Percentiles rank a stretch among this genome's conserved stretches.
phyloP scores from a whole-genome alignment of 1,140 invertebrate genomes.

The Philopotamus ludificatus region DNA sequence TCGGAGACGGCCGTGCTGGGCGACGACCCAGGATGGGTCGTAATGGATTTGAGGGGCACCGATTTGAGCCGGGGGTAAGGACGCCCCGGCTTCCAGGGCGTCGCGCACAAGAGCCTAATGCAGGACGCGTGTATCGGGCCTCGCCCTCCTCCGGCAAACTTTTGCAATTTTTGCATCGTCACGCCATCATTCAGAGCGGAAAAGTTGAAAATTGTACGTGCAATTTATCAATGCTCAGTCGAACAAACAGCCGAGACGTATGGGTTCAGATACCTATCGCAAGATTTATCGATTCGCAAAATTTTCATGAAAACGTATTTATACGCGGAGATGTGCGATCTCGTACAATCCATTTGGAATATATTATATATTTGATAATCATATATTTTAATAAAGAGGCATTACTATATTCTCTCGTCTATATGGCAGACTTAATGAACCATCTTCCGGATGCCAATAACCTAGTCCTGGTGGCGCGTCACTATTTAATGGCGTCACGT shows the following conservation, averaged over 20 bases:
- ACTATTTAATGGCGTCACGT: constrained; percentile 26
- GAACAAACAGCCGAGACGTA: too few species aligned
- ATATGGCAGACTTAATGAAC: constrained; percentile 17
- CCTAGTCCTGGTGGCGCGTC: background rate
- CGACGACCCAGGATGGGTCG: too few species aligned
- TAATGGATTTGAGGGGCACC: too few species aligned
- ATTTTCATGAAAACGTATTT: too few species aligned
- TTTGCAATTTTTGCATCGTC: constrained; percentile 16
- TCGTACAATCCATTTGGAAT: too few species aligned
- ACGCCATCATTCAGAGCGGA: constrained; percentile 5
- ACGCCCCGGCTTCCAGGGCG: background rate
- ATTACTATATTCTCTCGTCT: too few species aligned
- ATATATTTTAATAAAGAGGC: too few species aligned
- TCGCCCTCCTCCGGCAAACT: background rate
- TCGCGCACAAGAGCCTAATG: constrained; percentile 1
- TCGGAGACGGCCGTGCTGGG: background rate
- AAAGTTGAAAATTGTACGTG: too few species aligned
- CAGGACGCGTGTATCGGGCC: constrained; percentile 21
- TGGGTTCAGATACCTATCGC: too few species aligned
- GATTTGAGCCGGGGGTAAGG: background rate
- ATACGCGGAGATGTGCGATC: too few species aligned
- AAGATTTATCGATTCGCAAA: too few species aligned
- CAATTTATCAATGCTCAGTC: constrained; percentile 17
- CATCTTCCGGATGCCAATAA: constrained; percentile 10
- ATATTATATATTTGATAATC: too few species aligned